Conservation (phyloP, 2,113 vertebrate genomes). For the Pseudorhombus dupliciocellatus region DNA sequence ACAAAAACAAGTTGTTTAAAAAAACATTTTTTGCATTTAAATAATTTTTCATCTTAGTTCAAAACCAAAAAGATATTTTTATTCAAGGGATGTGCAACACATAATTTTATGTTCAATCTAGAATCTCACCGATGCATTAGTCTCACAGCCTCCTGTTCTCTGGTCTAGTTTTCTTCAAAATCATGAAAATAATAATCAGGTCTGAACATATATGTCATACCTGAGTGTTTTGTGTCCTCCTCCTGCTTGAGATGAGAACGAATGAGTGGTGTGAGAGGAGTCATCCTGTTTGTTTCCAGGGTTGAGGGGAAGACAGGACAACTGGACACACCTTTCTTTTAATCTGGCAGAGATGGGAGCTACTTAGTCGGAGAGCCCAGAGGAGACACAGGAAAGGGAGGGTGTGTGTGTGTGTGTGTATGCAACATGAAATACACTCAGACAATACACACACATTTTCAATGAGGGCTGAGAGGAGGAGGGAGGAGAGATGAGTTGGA, state of each 20-base stretch:
- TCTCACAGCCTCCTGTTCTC: not conserved
- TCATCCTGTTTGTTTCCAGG: constrained; percentile 62
- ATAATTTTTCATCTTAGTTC: too few species aligned
- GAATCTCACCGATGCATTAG: not conserved
- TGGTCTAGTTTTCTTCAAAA: not conserved
- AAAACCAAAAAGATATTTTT: too few species aligned
- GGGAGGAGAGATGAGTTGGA: constrained; percentile 40
- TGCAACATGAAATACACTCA: constrained; percentile 46
- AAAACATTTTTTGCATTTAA: too few species aligned
- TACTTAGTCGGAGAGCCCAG: constrained; percentile 53
- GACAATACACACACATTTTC: constrained; percentile 30
- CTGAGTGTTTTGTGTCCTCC: not conserved
- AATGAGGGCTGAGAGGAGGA: constrained; percentile 56
- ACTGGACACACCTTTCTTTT: constrained; percentile 59
- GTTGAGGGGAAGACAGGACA: constrained; percentile 51
- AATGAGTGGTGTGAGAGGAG: constrained; percentile 11
- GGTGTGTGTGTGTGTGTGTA: constrained; percentile 49
- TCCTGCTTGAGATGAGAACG: constrained; percentile 27
- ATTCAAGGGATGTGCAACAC: too few species aligned
- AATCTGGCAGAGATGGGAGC: constrained; percentile 54
- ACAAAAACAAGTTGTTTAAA: too few species aligned
- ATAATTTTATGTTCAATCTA: too few species aligned
- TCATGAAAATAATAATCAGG: not conserved
- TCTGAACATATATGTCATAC: not conserved
- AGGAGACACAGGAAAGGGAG: constrained; percentile 13